phyloP scores from a whole-genome alignment of 2,888 invertebrate genomes.

The Machimus atricapillus region DNA sequence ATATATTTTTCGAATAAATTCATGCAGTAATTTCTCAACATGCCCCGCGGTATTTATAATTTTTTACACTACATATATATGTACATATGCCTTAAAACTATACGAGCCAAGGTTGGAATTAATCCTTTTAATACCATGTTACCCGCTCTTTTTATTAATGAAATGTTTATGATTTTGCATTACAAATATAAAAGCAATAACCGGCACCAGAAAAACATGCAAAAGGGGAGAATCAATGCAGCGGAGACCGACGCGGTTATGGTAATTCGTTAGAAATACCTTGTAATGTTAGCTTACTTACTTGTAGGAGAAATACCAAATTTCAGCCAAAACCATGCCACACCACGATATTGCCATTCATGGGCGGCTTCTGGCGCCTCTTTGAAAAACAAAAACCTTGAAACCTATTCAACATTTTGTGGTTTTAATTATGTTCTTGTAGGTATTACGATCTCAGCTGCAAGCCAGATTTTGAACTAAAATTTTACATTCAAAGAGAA shows the following conservation, averaged over 20 bases:
- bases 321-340: conserved; percentile 21
- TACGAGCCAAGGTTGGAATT: background rate
- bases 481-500: no score
- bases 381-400: no score
- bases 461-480: no score
- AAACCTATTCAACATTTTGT: no score
- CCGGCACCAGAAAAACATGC: background rate
- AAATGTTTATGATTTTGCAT: background rate
- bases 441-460: no score
- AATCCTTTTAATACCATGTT: background rate
- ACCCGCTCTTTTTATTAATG: no score
- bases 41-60: background rate
- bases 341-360: no score
- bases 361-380: no score
- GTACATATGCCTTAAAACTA: background rate
- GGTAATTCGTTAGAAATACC: background rate
- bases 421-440: no score
- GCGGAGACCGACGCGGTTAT: background rate
- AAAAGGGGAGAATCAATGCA: background rate
- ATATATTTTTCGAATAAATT: background rate
- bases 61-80: background rate
- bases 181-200: background rate
- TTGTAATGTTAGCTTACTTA: background rate
- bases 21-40: background rate
- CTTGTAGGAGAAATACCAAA: background rate